Conservation (phyloP, 2,888 invertebrate species). For the Oscheius sp. region DNA sequence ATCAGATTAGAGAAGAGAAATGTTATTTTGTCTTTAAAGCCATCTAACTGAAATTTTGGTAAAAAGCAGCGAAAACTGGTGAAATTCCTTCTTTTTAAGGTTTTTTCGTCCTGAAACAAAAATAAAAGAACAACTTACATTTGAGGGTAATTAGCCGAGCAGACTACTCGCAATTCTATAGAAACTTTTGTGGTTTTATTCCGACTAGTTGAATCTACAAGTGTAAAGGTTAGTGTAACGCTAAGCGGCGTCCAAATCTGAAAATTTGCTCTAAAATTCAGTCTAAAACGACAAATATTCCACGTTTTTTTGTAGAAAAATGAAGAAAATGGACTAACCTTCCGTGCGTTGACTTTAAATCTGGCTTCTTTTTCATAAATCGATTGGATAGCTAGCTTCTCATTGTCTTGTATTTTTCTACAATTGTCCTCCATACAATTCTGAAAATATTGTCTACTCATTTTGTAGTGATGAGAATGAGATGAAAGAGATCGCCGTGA, state of each 20-base stretch:
- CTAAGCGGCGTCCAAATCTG: slow-evolving; percentile 28
- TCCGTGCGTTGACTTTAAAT: slow-evolving; percentile 35
- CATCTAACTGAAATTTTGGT: too few species aligned
- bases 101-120: too few species aligned
- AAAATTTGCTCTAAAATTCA: background rate
- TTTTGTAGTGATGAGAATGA: too few species aligned
- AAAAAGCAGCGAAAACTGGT: too few species aligned
- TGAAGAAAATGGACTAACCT: slow-evolving; percentile 32
- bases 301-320: too few species aligned
- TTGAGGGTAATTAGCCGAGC: slow-evolving; percentile 20
- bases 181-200: background rate
- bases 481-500: too few species aligned
- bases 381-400: slow-evolving; percentile 30
- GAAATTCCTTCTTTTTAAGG: too few species aligned
- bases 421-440: slow-evolving; percentile 26
- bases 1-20: too few species aligned
- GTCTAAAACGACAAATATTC: too few species aligned
- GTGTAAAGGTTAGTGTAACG: slow-evolving; percentile 10
- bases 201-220: slow-evolving; percentile 18
- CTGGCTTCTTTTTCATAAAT: slow-evolving; percentile 34
- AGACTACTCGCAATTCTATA: slow-evolving; percentile 11
- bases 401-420: slow-evolving; percentile 33
- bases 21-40: too few species aligned
- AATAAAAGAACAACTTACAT: slow-evolving; percentile 10
- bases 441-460: too few species aligned